Evolutionary conservation across 1,140 invertebrate genomes (phyloP).

Genomic region (Antheraea pernyi): DNA sequence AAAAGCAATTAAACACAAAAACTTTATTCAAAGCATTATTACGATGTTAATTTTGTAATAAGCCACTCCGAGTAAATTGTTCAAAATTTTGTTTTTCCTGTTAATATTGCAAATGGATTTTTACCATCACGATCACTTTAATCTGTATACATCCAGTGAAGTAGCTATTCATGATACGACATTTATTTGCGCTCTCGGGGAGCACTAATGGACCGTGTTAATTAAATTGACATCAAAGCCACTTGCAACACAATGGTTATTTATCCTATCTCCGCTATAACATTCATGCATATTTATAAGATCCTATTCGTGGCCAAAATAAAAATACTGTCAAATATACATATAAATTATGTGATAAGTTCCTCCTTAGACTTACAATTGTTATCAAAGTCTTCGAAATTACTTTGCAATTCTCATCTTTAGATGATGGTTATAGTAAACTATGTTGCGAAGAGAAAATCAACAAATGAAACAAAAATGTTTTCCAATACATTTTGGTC

Average conservation of each 20-base stretch:
- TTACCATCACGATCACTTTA: neutral
- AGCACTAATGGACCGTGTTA: slow-evolving; percentile 40
- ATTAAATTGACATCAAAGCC: slow-evolving; percentile 44
- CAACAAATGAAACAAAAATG: no score
- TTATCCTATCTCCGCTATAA: slow-evolving; percentile 17
- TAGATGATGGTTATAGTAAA: no score
- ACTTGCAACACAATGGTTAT: slow-evolving; percentile 31
- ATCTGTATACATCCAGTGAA: slow-evolving; percentile 24
- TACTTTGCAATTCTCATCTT: no score
- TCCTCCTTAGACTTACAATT: no score
- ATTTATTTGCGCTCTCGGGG: slow-evolving; percentile 37
- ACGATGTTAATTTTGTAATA: neutral
- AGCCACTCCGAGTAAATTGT: neutral
- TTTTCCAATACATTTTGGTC: no score
- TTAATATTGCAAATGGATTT: neutral
- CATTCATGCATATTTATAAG: slow-evolving; percentile 23
- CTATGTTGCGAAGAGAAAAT: no score
- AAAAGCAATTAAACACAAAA: no score
- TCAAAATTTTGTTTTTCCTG: neutral
- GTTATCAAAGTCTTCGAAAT: no score
- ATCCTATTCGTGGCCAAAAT: neutral
- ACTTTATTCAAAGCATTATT: no score
- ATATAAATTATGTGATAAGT: no score
- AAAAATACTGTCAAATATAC: neutral
- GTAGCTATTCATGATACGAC: slow-evolving; percentile 37